Evolutionary conservation across 2,113 vertebrate species (phyloP), one percentile per base, ranked within the genome.

Genomic region (Esox niger): DNA sequence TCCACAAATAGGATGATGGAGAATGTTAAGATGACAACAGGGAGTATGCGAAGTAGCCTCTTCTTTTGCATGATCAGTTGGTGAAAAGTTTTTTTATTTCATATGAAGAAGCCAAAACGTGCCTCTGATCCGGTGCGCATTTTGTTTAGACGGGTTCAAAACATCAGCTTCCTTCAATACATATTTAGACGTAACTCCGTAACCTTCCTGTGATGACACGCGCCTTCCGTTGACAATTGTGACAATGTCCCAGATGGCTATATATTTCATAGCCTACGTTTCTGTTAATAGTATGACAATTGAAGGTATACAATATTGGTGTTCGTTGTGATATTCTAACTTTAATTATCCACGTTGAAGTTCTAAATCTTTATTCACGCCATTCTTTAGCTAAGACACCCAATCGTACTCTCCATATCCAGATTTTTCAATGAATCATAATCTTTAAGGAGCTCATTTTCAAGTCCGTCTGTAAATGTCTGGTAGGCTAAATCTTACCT

Each of bases 1-100:
- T 90, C 84, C 84, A 90, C 73, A 13, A 84, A 83, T 10, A 89
- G 65, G 5, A 91, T 30, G 6, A 91, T 58, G 70, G 88, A 74
- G 31, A 86, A 81, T 3, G 85, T 79, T 17, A 86, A 49, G 15
- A 88, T 32, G 0, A 85, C 72, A 15, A 87, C 78, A 0, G 66
- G 82, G 4, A 89, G 9, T 23, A 71, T 72, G 27, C 86, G 83
- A 3, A 82, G 71, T 0, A 83, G 65, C 78, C 82, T 88, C 75
- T 69, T 85, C 29, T 57, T 78, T 31, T 35, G 58, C 88, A 88
- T 91, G 58, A 23, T 74, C 21, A 73, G 59, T 17, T 68, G n/a
- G n/a, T n/a, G 21, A 62, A n/a, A 8, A 15, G 30, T 25, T 20
- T 5, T 10, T 9, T 4, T 3, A 31, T 55, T 56, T 63, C 13